phyloP scores from a whole-genome alignment of 2,797 vertebrate species.

The Argya squamiceps region DNA sequence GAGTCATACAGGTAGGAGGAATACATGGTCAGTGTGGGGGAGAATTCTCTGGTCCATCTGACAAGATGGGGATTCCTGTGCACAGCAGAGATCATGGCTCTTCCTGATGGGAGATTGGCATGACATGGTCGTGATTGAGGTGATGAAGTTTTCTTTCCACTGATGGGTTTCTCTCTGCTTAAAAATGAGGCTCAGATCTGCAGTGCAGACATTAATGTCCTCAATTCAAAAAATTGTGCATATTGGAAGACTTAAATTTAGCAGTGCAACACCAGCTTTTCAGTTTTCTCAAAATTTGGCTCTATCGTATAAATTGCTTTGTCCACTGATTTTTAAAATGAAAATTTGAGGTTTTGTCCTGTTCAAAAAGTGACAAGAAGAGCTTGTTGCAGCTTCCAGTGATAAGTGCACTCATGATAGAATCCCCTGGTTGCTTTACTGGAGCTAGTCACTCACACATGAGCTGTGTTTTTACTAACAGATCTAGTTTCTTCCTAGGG shows the following conservation, averaged over 20 bases:
- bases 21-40: background rate
- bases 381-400: background rate
- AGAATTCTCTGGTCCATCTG: background rate
- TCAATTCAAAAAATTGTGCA: rapidly evolving
- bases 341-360: background rate
- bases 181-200: background rate
- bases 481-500: background rate
- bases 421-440: background rate
- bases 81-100: background rate
- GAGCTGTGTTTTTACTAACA: background rate
- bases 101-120: background rate
- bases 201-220: background rate
- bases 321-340: background rate
- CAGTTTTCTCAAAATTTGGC: background rate
- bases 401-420: background rate
- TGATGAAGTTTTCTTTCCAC: background rate
- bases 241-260: background rate
- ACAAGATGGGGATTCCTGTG: background rate
- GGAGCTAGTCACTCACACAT: background rate
- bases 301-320: background rate
- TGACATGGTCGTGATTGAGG: background rate
- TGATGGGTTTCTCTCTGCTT: background rate
- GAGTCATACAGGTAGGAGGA: background rate
- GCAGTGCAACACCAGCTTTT: background rate
- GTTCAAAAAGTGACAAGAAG: background rate